Evolutionary conservation across 1,140 invertebrate genomes (phyloP).

Genomic region (Neodiprion fabricii): DNA sequence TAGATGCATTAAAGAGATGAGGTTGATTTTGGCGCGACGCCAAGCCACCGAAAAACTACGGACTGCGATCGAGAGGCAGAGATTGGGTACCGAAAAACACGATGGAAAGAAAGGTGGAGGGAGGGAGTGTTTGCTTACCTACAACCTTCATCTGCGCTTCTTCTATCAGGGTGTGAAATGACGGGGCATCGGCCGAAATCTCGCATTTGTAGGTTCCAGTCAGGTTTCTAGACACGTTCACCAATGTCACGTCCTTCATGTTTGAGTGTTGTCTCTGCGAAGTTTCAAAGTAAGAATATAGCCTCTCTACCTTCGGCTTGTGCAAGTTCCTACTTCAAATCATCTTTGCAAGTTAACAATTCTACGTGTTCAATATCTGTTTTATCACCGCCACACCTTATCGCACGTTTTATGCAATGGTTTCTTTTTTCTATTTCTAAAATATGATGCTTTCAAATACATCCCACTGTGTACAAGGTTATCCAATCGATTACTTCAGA

Average conservation of each 20-base stretch:
- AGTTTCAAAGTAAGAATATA: constrained; percentile 27
- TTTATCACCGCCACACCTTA: too few species aligned
- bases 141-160: constrained; percentile 71
- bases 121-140: constrained; percentile 62
- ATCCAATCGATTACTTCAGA: too few species aligned
- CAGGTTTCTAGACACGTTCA: constrained; percentile 64
- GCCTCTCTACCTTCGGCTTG: neutral
- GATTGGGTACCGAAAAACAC: neutral
- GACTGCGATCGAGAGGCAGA: neutral
- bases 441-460: too few species aligned
- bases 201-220: constrained; percentile 79
- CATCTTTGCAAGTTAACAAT: too few species aligned
- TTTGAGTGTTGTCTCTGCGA: constrained; percentile 63
- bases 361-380: too few species aligned
- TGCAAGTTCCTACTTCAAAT: too few species aligned
- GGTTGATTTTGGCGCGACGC: constrained; percentile 30
- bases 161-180: constrained; percentile 72
- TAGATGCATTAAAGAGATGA: constrained; percentile 35
- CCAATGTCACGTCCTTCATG: constrained; percentile 62
- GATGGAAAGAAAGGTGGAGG: neutral
- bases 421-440: too few species aligned
- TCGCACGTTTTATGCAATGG: too few species aligned
- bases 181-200: constrained; percentile 74
- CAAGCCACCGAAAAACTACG: constrained; percentile 33
- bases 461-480: too few species aligned